Evolutionary conservation across 2,888 invertebrate species (phyloP).

Genomic region (Drosophila mulleri): DNA sequence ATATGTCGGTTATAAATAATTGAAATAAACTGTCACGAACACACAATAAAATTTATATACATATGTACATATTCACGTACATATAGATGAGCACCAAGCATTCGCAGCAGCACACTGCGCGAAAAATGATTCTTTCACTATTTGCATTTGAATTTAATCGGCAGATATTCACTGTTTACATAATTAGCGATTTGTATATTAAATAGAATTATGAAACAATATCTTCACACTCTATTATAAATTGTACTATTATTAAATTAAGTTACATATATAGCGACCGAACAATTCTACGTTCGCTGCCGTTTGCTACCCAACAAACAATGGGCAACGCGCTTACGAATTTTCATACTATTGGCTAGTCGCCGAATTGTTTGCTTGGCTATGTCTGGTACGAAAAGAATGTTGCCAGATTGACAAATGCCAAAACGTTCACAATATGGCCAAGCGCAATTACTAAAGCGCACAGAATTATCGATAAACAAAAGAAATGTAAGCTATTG

Average conservation of each 20-base stretch:
- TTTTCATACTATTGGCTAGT: constrained; percentile 33
- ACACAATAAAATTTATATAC: constrained; percentile 42
- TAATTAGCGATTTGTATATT: constrained; percentile 35
- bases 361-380: constrained; percentile 52
- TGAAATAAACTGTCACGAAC: constrained; percentile 53
- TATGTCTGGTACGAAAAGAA: constrained; percentile 16
- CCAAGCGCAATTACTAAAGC: constrained; percentile 15
- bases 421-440: constrained; percentile 24
- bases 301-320: constrained; percentile 57
- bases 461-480: constrained; percentile 35
- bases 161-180: constrained; percentile 39
- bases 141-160: constrained; percentile 24
- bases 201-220: constrained; percentile 42
- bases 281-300: constrained; percentile 49
- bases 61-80: constrained; percentile 38
- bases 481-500: not conserved
- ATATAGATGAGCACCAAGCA: constrained; percentile 45
- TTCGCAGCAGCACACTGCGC: constrained; percentile 52
- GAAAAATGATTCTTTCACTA: constrained; percentile 48
- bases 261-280: constrained; percentile 56
- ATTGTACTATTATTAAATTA: constrained; percentile 56
- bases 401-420: constrained; percentile 44
- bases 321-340: constrained; percentile 29
- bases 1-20: constrained; percentile 18
- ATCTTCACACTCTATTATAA: constrained; percentile 33